Conservation (phyloP, 2,113 vertebrate genomes). For the Dolichallabes microphthalmus region DNA sequence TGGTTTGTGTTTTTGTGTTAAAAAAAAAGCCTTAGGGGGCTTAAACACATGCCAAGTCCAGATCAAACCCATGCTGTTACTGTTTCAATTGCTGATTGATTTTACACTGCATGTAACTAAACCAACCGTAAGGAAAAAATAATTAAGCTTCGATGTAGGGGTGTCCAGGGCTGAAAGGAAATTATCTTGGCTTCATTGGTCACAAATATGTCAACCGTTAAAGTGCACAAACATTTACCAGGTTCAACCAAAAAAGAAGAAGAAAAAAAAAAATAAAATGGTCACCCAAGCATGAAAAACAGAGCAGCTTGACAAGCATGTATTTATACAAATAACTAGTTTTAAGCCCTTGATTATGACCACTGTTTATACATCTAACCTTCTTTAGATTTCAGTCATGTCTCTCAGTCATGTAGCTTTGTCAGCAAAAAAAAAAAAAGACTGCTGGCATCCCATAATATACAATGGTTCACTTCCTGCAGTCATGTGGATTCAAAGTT, state of each 20-base stretch:
- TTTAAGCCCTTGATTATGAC: not conserved
- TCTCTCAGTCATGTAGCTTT: not conserved
- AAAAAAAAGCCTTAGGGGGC: not conserved
- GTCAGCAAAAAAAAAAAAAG: not conserved
- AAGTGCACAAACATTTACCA: not conserved
- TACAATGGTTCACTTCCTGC: not conserved
- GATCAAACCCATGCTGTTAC: not conserved
- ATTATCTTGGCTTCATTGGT: not conserved
- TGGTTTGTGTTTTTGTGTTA: not conserved
- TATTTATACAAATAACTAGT: not conserved
- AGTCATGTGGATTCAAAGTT: not conserved
- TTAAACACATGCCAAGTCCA: not conserved
- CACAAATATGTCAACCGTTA: not conserved
- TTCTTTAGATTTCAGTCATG: not conserved
- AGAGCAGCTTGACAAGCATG: not conserved
- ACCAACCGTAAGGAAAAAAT: not conserved
- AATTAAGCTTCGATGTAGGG: no score
- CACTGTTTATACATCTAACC: not conserved
- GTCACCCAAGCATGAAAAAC: not conserved
- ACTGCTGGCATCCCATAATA: not conserved
- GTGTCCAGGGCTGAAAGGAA: not conserved
- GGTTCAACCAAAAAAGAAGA: not conserved
- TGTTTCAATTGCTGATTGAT: not conserved
- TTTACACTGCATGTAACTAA: not conserved
- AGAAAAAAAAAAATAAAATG: not conserved